These are phyloP conservation scores for Macrochelys suwanniensis DNA, from an alignment of 2,797 vertebrate species.

Conservation along the genomic window DNA sequence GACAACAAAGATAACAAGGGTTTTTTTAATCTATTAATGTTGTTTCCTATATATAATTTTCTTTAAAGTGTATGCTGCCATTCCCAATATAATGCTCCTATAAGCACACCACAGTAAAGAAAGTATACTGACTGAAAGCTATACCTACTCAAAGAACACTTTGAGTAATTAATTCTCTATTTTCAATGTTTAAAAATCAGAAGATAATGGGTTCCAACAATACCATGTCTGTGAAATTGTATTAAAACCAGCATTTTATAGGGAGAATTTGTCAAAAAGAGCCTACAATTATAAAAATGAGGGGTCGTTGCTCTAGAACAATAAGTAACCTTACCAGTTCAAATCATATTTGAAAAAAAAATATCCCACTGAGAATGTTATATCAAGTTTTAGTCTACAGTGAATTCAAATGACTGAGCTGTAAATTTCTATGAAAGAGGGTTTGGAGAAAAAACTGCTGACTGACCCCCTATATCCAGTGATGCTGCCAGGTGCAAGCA, in stretches of 20 bases:
- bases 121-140: background rate
- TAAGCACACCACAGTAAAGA: background rate
- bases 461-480: conserved; percentile 15
- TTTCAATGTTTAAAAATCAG: background rate
- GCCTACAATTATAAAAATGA: background rate
- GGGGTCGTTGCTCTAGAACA: background rate
- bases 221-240: background rate
- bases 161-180: background rate
- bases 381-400: conserved; percentile 23
- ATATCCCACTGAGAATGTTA: background rate
- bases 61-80: background rate
- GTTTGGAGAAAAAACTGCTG: conserved; percentile 51
- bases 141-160: background rate
- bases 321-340: background rate
- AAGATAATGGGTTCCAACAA: background rate
- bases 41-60: background rate
- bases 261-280: background rate
- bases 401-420: conserved; percentile 24
- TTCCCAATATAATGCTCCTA: background rate
- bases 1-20: background rate
- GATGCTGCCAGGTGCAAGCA: conserved; percentile 58
- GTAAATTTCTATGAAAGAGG: background rate
- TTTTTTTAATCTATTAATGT: background rate
- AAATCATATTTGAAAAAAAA: background rate
- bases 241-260: background rate